Conservation (phyloP, 2,888 invertebrate genomes). For the Sarcophaga variegata region DNA sequence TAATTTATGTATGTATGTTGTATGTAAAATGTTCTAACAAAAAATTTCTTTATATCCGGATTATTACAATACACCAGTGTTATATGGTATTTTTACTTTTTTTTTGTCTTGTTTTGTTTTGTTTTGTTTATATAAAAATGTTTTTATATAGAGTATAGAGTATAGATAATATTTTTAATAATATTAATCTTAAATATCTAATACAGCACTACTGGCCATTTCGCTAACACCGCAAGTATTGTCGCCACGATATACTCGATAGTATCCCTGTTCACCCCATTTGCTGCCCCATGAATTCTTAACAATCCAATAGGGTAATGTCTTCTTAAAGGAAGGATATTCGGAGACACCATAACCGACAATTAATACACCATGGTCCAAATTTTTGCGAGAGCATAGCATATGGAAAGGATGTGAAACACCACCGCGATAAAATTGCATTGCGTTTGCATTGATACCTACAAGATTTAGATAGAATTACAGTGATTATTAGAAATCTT, state of each 20-base stretch:
- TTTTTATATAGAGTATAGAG: constrained; percentile 22
- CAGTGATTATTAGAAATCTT: not conserved
- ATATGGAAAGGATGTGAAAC: constrained; percentile 95
- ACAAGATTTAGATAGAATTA: not conserved
- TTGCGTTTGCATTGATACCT: constrained; percentile 96
- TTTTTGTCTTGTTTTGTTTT: not conserved
- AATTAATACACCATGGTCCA: constrained; percentile 98
- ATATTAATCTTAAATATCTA: constrained; percentile 76
- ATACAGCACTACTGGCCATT: constrained; percentile 93
- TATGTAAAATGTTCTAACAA: constrained; percentile 7
- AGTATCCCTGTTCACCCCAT: constrained; percentile 98
- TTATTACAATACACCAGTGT: constrained; percentile 12
- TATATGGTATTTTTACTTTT: constrained; percentile 19
- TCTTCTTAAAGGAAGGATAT: constrained; percentile 91
- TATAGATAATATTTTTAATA: not conserved
- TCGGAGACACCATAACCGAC: constrained; percentile 94
- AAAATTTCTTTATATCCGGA: not conserved
- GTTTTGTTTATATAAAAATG: constrained; percentile 40
- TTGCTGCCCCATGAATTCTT: constrained; percentile 96
- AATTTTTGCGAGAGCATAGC: constrained; percentile 88
- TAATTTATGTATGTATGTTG: not conserved
- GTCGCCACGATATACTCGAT: constrained; percentile 95
- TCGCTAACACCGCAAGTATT: constrained; percentile 95
- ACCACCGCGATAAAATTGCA: constrained; percentile 98
- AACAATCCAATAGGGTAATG: constrained; percentile 93